Base-by-base conservation (phyloP, 1,140 invertebrate genomes). In the Trachymyrmex septentrionalis region DNA sequence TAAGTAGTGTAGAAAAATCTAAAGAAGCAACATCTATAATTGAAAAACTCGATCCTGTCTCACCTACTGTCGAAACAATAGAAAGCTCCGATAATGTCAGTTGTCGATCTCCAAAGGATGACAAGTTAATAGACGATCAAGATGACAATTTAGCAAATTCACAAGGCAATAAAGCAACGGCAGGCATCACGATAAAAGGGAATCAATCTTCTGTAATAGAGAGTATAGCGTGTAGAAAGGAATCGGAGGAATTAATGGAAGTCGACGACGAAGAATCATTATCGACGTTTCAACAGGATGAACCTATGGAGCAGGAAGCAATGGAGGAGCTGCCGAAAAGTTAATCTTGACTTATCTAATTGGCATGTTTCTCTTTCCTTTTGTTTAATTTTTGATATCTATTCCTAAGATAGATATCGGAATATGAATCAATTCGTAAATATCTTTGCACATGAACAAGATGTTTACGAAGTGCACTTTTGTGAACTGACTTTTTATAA, bases 281-380 rank as follows among this genome's bases (percentile, higher is more conserved):
- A 44, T 76, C 89, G 16, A 87, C 76, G 14, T 90, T 92, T 75
- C 92, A 93, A 27, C 91, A 92, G 14, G 93, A 92, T 27, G 94
- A 95, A 82, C 92, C 93, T 24, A 95, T 95, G 94, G 94, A 95
- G 38, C 91, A 95, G 71, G 95, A 95, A 89, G 76, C 88, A 44
- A 90, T 87, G 21, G 93, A 94, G 73, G 89, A 75, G 10, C 44
- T 87, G 50, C 80, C 92, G 59, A 92, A 91, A 66, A 95, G 94
- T 95, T 95, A 95, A 95, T 95, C 77, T 16, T 59, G 14, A 82
- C 64, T 78, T 59, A 67, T 81, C 14, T 82, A 34, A 71, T 53
- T 73, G 55, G 34, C 67, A 66, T 48, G 80, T 61, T 21, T 73
- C 55, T 64, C 69, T 30, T 48, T 63, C 14, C 16, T 14, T 86